Evolutionary conservation across 2,113 vertebrate genomes (phyloP), one percentile per base, ranked within the genome.

Genomic region (Lagenorhynchus albirostris): DNA sequence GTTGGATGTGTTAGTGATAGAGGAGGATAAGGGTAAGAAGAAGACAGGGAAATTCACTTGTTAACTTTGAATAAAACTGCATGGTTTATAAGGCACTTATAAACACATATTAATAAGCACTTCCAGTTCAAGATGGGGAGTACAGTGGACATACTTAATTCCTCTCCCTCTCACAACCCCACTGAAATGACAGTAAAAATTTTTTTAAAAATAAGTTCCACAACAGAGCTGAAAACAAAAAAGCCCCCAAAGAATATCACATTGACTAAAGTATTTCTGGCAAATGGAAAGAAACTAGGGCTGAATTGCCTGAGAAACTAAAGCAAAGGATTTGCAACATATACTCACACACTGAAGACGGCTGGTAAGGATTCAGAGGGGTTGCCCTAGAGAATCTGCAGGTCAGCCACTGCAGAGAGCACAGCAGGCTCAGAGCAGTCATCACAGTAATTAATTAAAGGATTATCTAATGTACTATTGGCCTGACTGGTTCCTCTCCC

Each of bases 241-340:
- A 88, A 94, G 7, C 41, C 87, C 50, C 95, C 62, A 10, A 3
- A 77, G 74, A 85, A 71, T 65, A 86, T 6, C 8, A 53, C 63
- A 80, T 50, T 91, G 84, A 91, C 11, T 91, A 58, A 96, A 91
- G 33, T 25, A 73, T 23, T 73, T 73, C 29, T 47, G 21, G 81
- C 60, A 89, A 96, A 71, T 14, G 71, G 50, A 89, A 96, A 83
- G 53, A 83, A 96, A 96, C 79, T 11, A 71, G 77, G 6, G 82
- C 14, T 60, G 70, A n/a, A 67, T 41, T 36, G 44, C 10, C 82
- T 81, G 82, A 82, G 73, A 96, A 96, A 76, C 23, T 63, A 95
- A 83, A 38, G 76, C 77, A 91, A 93, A 91, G 50, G 21, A 25
- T 79, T 79, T 68, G 23, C 38, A 80, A 38, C 23, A 44, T 18